These are phyloP conservation scores for Amblyraja radiata DNA, from an alignment of 2,797 vertebrate species.

Conservation along the genomic window DNA sequence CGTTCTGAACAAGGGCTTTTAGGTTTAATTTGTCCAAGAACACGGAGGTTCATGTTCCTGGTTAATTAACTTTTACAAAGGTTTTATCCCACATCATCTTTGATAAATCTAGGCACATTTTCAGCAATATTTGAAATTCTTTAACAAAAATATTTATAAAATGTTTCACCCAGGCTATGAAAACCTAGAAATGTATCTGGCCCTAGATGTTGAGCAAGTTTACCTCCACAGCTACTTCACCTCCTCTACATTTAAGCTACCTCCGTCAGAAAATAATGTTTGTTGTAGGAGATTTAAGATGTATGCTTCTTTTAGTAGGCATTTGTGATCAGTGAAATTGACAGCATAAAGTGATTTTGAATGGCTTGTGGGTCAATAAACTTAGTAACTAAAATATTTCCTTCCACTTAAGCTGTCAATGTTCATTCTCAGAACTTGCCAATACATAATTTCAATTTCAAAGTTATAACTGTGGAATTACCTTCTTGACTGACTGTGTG, in stretches of 20 bases:
- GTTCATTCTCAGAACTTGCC: background rate
- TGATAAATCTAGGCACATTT: too few species aligned
- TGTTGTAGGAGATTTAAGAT: background rate
- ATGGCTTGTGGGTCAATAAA: background rate
- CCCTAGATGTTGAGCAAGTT: background rate
- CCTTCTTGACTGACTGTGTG: background rate
- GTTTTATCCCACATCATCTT: too few species aligned
- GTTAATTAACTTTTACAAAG: too few species aligned
- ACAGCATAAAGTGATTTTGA: background rate
- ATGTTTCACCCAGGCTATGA: too few species aligned
- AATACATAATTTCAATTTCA: background rate
- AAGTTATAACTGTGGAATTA: background rate
- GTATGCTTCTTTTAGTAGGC: background rate
- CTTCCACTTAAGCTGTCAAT: background rate
- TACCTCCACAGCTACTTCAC: background rate
- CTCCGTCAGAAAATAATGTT: background rate
- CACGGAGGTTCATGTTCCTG: too few species aligned
- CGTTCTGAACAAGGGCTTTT: too few species aligned
- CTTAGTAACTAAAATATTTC: background rate
- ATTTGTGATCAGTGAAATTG: constrained; percentile 3
- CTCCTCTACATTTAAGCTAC: background rate
- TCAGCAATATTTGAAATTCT: too few species aligned
- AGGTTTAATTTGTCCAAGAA: too few species aligned
- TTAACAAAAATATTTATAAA: too few species aligned
- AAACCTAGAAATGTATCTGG: too few species aligned